A percentile compares a stretch with the other conserved stretches of the same genome.
Evolutionary conservation across 1,140 invertebrate species (phyloP).

Genomic region (Danaus plexippus): DNA sequence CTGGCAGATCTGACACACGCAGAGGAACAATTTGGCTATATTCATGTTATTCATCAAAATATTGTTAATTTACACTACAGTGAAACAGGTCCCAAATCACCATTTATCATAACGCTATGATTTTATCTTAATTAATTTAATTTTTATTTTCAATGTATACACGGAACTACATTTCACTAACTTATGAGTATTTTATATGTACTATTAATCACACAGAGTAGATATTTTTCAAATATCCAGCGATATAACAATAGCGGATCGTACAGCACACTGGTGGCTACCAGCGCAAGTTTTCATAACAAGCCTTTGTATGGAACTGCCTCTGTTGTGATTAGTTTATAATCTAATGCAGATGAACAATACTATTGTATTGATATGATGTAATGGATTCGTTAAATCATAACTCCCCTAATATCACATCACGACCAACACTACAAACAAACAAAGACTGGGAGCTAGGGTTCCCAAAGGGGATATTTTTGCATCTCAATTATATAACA

Average conservation of each 20-base stretch:
- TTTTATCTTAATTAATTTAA: too few species aligned
- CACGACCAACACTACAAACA: neutral
- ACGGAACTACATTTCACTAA: slow-evolving; percentile 5
- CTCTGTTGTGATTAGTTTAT: slow-evolving; percentile 21
- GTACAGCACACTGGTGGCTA: slow-evolving; percentile 19
- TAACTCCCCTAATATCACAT: neutral
- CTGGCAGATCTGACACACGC: neutral
- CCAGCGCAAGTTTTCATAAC: slow-evolving; percentile 28
- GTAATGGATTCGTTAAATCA: slow-evolving; percentile 8
- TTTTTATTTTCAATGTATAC: too few species aligned
- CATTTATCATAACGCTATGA: too few species aligned
- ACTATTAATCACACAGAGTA: neutral
- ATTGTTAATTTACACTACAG: slow-evolving; percentile 1
- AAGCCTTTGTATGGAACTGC: slow-evolving; percentile 18
- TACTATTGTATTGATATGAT: slow-evolving; percentile 16
- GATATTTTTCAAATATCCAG: slow-evolving; percentile 8
- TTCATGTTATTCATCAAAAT: slow-evolving; percentile 3
- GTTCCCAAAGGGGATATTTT: slow-evolving; percentile 4
- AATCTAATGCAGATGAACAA: slow-evolving; percentile 13
- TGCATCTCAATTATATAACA: slow-evolving; percentile 8
- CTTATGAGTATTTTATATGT: slow-evolving; percentile 6
- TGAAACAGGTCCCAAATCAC: neutral
- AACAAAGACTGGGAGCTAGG: neutral
- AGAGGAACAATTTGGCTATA: slow-evolving; percentile 2
- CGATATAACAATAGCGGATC: slow-evolving; percentile 21